A percentile compares a stretch with the other conserved stretches of the same genome.
Evolutionary conservation across 2,888 invertebrate genomes (phyloP).

Genomic region (Rotaria macrura): DNA sequence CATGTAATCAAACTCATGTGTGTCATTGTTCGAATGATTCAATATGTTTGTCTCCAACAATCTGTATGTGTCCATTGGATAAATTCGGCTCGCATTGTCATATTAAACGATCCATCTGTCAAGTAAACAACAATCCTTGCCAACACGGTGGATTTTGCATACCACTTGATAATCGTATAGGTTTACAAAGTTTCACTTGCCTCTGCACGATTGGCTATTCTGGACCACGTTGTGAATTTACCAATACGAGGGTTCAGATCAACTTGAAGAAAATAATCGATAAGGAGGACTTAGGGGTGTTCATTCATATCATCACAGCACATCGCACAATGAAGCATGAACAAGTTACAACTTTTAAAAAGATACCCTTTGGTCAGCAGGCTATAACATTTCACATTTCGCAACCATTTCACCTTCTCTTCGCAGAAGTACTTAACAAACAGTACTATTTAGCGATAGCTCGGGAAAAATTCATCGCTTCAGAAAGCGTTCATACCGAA

Average conservation of each 20-base stretch:
- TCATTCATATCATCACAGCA: too few species aligned
- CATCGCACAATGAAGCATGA: too few species aligned
- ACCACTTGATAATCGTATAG: background rate
- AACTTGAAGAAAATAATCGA: too few species aligned
- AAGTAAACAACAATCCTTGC: background rate
- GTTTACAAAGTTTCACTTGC: background rate
- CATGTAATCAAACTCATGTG: background rate
- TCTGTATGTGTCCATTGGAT: background rate
- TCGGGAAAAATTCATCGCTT: accelerated
- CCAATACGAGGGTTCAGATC: too few species aligned
- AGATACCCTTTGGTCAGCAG: too few species aligned
- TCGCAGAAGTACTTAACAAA: too few species aligned
- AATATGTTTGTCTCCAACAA: background rate
- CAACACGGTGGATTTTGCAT: background rate
- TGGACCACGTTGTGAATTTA: background rate
- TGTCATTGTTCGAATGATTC: background rate
- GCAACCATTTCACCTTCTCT: too few species aligned
- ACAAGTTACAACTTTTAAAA: too few species aligned
- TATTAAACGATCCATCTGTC: too few species aligned
- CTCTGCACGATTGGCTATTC: background rate
- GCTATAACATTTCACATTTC: too few species aligned
- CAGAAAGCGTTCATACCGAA: background rate
- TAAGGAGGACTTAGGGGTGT: too few species aligned
- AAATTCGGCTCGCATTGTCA: background rate
- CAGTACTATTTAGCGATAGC: too few species aligned